Evolutionary conservation across 2,797 vertebrate genomes (phyloP), one percentile per base, ranked within the genome.

Genomic region (Liparis tanakae): DNA sequence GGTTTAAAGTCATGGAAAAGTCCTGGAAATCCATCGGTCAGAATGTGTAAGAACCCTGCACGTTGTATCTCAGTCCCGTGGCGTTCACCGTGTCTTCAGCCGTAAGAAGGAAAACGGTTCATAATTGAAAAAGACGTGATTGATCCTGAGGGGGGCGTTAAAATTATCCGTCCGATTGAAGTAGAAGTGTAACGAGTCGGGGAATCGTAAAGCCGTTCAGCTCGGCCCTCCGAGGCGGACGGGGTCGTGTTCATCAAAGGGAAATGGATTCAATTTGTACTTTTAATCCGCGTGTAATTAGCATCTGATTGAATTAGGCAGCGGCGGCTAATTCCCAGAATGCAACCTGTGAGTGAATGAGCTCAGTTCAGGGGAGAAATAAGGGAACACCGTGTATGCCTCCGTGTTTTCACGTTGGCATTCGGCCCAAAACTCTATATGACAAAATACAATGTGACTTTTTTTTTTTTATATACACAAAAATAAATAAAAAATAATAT

Each of bases 181-280:
- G 39, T 1, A 15, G 15, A 64, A 18, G 20, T 33, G 15, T 51
- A 71, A 64, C 65, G 59, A 74, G 65, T 62, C 4, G 41, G 66
- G 43, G 12, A 64, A 44, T 18, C 3, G 74, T 12, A 3, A 10
- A 39, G 8, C 6, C 13, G 34, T 50, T 70, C 44, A 34, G 63
- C 58, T 54, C 25, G 30, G 39, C n/a, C 33, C 41, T 64, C 64
- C 61, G 8, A 20, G 33, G 54, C 6, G 60, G 25, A n/a, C 46
- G 6, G 34, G 22, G 34, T 75, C 57, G 39, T 67, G 58, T 61
- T 80, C 68, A 62, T 86, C 41, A 67, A 61, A 68, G 39, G 43
- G 44, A 71, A 76, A 60, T 74, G 7, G 20, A 74, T 85, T 83
- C 17, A 69, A 50, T 78, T 67, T 80, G 58, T 74, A 4, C 46